phyloP scores from a whole-genome alignment of 2,888 invertebrate species.

The Agrotis segetum region DNA sequence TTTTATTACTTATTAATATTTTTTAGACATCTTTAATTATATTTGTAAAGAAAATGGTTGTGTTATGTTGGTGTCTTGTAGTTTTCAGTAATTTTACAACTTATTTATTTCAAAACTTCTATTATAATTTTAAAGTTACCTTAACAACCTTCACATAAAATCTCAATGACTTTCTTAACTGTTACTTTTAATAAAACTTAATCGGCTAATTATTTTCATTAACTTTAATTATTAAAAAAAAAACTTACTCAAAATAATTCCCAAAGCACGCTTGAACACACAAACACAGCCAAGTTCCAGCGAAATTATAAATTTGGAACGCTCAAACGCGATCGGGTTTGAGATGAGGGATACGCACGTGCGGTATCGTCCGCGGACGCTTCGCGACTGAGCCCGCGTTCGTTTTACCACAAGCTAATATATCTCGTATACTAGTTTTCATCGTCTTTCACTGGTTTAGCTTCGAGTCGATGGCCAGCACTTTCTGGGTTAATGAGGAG shows the following conservation, averaged over 20 bases:
- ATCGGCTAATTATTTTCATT: slow-evolving; percentile 21
- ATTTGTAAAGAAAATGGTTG: too few relatives aligned
- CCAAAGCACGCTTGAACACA: slow-evolving; percentile 76
- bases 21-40: too few relatives aligned
- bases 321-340: slow-evolving; percentile 65
- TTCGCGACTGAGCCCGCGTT: slow-evolving; percentile 75
- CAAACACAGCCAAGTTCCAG: slow-evolving; percentile 71
- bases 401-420: slow-evolving; percentile 79
- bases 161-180: slow-evolving; percentile 20
- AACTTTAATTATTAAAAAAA: background rate
- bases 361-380: slow-evolving; percentile 72
- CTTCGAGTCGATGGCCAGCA: slow-evolving; percentile 76
- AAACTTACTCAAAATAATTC: slow-evolving; percentile 77
- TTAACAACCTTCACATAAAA: slow-evolving; percentile 5
- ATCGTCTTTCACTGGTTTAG: slow-evolving; percentile 88
- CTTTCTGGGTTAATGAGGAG: slow-evolving; percentile 90
- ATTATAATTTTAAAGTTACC: background rate
- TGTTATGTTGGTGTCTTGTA: too few relatives aligned
- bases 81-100: too few relatives aligned
- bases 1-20: too few relatives aligned
- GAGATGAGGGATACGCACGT: slow-evolving; percentile 66
- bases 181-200: slow-evolving; percentile 27
- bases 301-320: slow-evolving; percentile 66
- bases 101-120: background rate
- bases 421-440: slow-evolving; percentile 88